phyloP scores from a whole-genome alignment of 2,888 invertebrate species.

The Pollenia angustigena region DNA sequence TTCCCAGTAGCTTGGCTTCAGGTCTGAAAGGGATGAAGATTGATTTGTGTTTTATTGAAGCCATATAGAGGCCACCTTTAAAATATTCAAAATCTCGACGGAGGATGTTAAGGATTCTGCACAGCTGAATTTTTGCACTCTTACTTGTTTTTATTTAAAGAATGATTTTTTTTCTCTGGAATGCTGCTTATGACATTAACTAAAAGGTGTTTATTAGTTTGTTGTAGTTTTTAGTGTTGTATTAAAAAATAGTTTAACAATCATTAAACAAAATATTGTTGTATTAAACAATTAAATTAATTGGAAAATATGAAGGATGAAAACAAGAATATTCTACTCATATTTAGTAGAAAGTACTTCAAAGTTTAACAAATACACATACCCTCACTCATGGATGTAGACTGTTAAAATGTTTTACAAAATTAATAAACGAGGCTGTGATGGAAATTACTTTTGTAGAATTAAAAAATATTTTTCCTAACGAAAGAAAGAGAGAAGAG shows the following conservation, averaged over 20 bases:
- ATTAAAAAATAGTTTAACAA: conserved; percentile 35
- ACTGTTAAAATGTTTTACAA: neutral
- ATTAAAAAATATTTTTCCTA: too few relatives aligned
- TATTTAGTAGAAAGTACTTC: neutral
- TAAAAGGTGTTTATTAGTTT: conserved; percentile 23
- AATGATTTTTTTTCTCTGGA: neutral
- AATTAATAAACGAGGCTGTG: neutral
- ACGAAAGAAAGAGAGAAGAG: too few relatives aligned
- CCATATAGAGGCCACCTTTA: too few relatives aligned
- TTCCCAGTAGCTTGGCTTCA: too few relatives aligned
- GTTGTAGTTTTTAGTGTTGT: neutral
- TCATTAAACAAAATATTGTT: conserved; percentile 24
- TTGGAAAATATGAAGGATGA: neutral
- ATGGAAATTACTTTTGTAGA: neutral
- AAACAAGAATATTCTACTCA: neutral
- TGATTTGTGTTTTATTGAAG: too few relatives aligned
- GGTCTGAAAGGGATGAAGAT: too few relatives aligned
- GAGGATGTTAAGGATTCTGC: too few relatives aligned
- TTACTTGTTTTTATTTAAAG: neutral
- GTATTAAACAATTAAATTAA: conserved; percentile 20
- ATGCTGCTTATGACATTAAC: conserved; percentile 30
- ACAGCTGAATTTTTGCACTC: too few relatives aligned
- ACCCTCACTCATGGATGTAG: neutral
- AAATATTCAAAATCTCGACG: too few relatives aligned
- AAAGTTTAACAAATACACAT: neutral